Percentiles rank a stretch among this genome's conserved stretches.
Conservation (phyloP, 2,113 vertebrate genomes). For the Trinectes maculatus region DNA sequence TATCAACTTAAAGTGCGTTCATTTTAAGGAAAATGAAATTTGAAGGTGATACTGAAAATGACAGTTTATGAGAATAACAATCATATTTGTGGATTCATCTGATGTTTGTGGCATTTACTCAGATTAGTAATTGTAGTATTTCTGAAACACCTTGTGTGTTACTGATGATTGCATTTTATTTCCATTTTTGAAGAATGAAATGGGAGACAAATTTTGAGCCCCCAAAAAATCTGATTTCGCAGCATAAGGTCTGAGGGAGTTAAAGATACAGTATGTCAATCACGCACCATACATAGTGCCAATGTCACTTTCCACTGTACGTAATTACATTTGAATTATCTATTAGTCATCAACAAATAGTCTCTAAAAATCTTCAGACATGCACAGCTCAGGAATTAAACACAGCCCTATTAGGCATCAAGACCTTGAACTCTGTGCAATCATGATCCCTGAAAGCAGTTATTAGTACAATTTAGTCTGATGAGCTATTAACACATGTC, state of each 20-base stretch:
- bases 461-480: conserved; percentile 83
- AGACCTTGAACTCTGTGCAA: conserved; percentile 69
- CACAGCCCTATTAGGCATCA: conserved; percentile 49
- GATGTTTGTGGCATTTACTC: neutral
- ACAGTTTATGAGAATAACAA: neutral
- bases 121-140: too few species aligned
- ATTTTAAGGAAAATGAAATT: conserved; percentile 17
- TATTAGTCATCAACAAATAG: conserved; percentile 26
- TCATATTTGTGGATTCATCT: neutral
- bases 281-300: conserved; percentile 19
- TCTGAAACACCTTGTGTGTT: neutral
- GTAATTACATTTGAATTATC: conserved; percentile 39
- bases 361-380: conserved; percentile 44
- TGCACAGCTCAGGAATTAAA: conserved; percentile 52
- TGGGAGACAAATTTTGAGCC: too few species aligned
- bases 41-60: neutral
- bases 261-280: conserved; percentile 3
- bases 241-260: too few species aligned
- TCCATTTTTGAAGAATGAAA: too few species aligned
- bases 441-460: conserved; percentile 77
- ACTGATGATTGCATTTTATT: too few species aligned
- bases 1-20: conserved; percentile 11
- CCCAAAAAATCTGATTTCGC: too few species aligned
- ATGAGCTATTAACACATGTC: conserved; percentile 84
- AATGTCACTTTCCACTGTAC: conserved; percentile 22